These are phyloP conservation scores for Ceratoteleas bidentatus DNA, from an alignment of 1,140 invertebrate species.

Conservation along the genomic window DNA sequence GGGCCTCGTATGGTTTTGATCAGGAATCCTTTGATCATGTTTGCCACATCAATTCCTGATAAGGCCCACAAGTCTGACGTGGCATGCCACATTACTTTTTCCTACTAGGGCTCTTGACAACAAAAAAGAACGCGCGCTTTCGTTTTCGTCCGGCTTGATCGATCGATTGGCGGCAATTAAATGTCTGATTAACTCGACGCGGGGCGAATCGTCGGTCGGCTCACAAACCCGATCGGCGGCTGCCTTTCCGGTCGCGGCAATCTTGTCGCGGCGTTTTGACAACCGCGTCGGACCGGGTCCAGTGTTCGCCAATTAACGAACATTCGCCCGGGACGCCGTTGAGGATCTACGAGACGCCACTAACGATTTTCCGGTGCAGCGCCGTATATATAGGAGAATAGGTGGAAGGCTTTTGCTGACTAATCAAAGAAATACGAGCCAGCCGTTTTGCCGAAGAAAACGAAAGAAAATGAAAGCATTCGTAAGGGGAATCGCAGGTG, in stretches of 20 bases:
- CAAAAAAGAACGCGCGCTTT: too few relatives aligned
- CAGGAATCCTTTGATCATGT: too few relatives aligned
- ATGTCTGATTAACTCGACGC: too few relatives aligned
- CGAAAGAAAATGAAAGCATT: conserved; percentile 60
- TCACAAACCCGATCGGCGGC: too few relatives aligned
- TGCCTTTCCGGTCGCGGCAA: not conserved
- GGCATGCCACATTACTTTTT: too few relatives aligned
- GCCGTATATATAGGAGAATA: conserved; percentile 32
- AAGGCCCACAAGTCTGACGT: too few relatives aligned
- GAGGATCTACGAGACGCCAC: conserved; percentile 31
- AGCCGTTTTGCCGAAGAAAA: conserved; percentile 52
- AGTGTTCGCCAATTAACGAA: conserved; percentile 22
- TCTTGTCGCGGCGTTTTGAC: conserved; percentile 13
- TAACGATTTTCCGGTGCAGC: conserved; percentile 41
- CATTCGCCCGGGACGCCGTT: conserved; percentile 23
- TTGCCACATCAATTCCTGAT: too few relatives aligned
- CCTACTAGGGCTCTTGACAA: too few relatives aligned
- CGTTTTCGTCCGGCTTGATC: too few relatives aligned
- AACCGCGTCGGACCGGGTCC: conserved; percentile 1
- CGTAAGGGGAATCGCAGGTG: conserved; percentile 41
- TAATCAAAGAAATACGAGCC: conserved; percentile 67
- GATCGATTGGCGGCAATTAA: too few relatives aligned
- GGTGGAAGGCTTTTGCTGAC: conserved; percentile 51
- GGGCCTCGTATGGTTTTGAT: too few relatives aligned
- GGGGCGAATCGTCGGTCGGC: too few relatives aligned